Base-by-base conservation (phyloP, 2,113 vertebrate genomes). In the Pelodiscus sinensis region DNA sequence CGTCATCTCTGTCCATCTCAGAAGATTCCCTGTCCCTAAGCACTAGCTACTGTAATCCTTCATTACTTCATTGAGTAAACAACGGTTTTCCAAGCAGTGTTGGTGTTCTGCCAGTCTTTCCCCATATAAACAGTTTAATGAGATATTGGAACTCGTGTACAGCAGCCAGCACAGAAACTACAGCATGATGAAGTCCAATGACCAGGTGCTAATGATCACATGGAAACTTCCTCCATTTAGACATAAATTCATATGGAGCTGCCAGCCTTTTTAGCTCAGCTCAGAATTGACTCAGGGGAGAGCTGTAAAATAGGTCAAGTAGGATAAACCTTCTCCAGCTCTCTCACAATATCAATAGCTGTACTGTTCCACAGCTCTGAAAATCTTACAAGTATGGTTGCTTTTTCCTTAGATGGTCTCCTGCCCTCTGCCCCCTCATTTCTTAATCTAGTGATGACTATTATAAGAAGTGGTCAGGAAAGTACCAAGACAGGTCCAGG, bases 291-390 rank as follows among this genome's bases (percentile, higher is more conserved):
- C 83, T 90, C 82, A 73, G 82, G 82, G 78, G 56, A 82, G 56
- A 82, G 85, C 29, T 73, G 73, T 87, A 78, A 91, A 95, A 65
- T 65, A 94, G 84, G 88, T 71, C 83, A 94, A 83, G 91, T 90
- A 81, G 75, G 73, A 57, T 90, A 91, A 93, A 71, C 3, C 81
- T 50, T 71, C 73, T 13, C 92, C 18, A 81, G 85, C 15, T 79
- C 85, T 95, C 65, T 90, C 85, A 50, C 65, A 89, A 25, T 87
- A 91, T 58, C 88, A 78, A 7, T 85, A 79, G 38, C 87, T 84
- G 31, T 2, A 73, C 31, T 77, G 29, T 79, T 93, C 51, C 52
- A 86, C 90, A 94, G 77, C 80, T 83, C 79, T 92, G 85, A 65
- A 90, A 92, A 54, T 84, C 83, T 44, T 86, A 24, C 24, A 15